phyloP scores from a whole-genome alignment of 2,888 invertebrate genomes.

The Coenonympha glycerion region DNA sequence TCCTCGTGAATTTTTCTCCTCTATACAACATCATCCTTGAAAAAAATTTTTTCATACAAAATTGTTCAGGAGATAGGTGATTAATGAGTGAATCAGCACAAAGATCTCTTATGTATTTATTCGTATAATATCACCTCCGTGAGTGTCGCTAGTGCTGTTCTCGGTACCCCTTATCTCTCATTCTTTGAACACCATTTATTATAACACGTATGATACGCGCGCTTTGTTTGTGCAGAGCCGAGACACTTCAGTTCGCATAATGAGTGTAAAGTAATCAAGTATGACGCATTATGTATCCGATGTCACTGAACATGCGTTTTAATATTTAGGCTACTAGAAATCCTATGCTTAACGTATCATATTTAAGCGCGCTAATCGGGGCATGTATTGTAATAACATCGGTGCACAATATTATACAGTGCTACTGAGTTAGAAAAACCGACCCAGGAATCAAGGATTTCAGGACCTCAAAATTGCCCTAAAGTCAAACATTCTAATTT shows the following conservation, averaged over 20 bases:
- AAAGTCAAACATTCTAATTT: too few species aligned
- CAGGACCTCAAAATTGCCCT: too few species aligned
- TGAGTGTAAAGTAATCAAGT: not conserved
- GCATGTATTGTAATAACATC: not conserved
- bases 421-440: too few species aligned
- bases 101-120: too few species aligned
- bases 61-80: too few species aligned
- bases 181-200: not conserved
- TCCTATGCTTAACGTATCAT: not conserved
- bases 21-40: too few species aligned
- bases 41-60: too few species aligned
- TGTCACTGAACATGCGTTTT: not conserved
- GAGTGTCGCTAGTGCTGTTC: not conserved
- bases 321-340: constrained; percentile 3
- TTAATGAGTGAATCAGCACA: too few species aligned
- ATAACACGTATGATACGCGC: not conserved
- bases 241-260: too few species aligned
- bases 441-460: too few species aligned
- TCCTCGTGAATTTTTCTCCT: too few species aligned
- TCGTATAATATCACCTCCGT: not conserved
- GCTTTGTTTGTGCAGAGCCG: not conserved
- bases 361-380: constrained; percentile 1
- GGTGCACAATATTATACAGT: not conserved
- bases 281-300: not conserved
- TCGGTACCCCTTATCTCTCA: not conserved